Evolutionary conservation across 2,888 invertebrate species (phyloP), one percentile per base, ranked within the genome.

Genomic region (Pterostichus niger): DNA sequence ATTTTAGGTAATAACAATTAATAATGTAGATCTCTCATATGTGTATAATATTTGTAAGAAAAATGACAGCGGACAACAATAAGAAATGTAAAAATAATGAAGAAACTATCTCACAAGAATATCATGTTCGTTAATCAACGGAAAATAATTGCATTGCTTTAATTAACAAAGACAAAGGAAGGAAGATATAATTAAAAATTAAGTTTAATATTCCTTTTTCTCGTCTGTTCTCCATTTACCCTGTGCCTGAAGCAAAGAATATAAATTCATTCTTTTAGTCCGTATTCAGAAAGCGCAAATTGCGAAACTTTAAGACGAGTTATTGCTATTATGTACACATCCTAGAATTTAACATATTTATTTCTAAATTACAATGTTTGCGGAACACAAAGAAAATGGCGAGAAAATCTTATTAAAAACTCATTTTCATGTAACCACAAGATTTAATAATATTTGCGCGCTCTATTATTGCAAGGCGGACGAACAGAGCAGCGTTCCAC

Each of bases 151-250:
- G 75, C 82, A 75, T 82, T 82, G 82, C 82, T 75, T 82, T 82
- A 82, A 82, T 82, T 82, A 82, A 75, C 82, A 82, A 75, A 82
- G 82, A 82, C 82, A 82, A 82, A 82, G 75, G 75, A 75, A 82
- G 82, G 73, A 82, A 82, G 75, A 82, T 82, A 82, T 82, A 82
- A 82, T 82, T 73, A 82, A 82, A 82, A 82, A 82, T 59, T 75
- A 75, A 75, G 75, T 75, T 82, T 73, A 61, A 82, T 82, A 75
- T 75, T 82, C 82, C 59, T 82, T 82, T 82, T 82, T 82, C 73
- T 73, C 64, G 40, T 44, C 68, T 44, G 35, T 44, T 64, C 49
- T 71, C 68, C 80, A 71, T 54, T 68, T 71, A 52, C 24, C 71
- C 15, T 17, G 17, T 40, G 71, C 71, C 52, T n/a, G 54, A 15